Percentiles rank a stretch among this genome's conserved stretches.
These are phyloP conservation scores for Psittacula echo DNA, from an alignment of 2,797 vertebrate genomes.

Conservation along the genomic window DNA sequence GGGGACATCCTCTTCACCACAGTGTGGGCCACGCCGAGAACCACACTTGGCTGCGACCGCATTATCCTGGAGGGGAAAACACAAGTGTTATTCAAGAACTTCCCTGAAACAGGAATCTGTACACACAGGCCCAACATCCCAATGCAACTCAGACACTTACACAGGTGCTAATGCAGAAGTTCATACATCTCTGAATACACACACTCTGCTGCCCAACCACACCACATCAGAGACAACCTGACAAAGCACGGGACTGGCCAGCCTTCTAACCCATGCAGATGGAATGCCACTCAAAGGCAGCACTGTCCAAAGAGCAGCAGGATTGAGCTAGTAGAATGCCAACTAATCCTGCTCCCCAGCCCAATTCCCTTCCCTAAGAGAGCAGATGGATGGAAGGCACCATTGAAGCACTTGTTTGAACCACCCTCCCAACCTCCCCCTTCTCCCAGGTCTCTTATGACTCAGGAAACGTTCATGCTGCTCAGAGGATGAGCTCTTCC, in stretches of 20 bases:
- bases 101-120: fast-evolving
- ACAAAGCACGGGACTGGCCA: fast-evolving
- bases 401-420: background rate
- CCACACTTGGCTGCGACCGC: constrained; percentile 88
- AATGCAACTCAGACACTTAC: fast-evolving
- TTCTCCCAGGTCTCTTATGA: background rate
- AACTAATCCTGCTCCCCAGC: background rate
- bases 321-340: background rate
- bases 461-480: background rate
- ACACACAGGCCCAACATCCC: background rate
- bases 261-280: background rate
- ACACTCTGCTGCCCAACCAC: background rate
- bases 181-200: fast-evolving
- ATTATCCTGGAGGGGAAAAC: constrained; percentile 83
- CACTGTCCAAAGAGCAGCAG: background rate
- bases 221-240: background rate
- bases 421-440: background rate
- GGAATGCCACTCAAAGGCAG: fast-evolving
- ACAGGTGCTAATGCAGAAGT: fast-evolving
- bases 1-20: constrained; percentile 91
- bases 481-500: background rate
- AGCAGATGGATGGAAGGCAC: background rate
- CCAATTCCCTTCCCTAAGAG: background rate
- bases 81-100: fast-evolving
- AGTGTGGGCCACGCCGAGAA: constrained; percentile 89